A percentile compares a stretch with the other conserved stretches of the same genome.
Conservation (phyloP, 2,113 vertebrate genomes). For the Dascyllus trimaculatus region DNA sequence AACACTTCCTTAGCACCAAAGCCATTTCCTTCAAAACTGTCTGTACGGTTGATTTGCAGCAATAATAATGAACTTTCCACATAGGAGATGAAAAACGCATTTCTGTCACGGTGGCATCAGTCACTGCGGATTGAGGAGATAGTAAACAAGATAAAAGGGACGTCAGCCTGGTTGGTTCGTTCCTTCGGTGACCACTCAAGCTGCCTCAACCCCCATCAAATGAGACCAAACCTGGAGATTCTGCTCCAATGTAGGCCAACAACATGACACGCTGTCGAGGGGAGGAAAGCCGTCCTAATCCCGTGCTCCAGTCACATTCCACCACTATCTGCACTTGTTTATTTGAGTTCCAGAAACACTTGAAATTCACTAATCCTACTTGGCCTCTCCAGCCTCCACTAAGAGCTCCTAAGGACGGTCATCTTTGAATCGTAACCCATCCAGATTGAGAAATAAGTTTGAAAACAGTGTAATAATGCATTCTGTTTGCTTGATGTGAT, state of each 20-base stretch:
- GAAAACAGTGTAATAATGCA: slow-evolving; percentile 9
- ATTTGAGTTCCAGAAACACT: slow-evolving; percentile 73
- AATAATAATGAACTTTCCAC: slow-evolving; percentile 44
- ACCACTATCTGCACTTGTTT: slow-evolving; percentile 75
- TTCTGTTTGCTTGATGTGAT: slow-evolving; percentile 11
- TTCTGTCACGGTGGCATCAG: slow-evolving; percentile 25
- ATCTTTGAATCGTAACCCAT: slow-evolving; percentile 11
- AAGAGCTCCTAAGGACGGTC: slow-evolving; percentile 8
- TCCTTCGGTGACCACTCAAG: slow-evolving; percentile 36
- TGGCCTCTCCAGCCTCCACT: slow-evolving; percentile 45
- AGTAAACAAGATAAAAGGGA: slow-evolving; percentile 54
- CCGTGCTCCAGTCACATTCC: slow-evolving; percentile 72
- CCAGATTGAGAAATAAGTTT: slow-evolving; percentile 24
- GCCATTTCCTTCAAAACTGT: slow-evolving; percentile 48
- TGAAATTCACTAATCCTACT: slow-evolving; percentile 74
- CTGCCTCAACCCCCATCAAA: slow-evolving; percentile 51
- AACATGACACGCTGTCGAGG: slow-evolving; percentile 37
- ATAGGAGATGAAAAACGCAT: slow-evolving; percentile 33
- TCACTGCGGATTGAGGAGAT: slow-evolving; percentile 30
- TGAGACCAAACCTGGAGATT: slow-evolving; percentile 60
- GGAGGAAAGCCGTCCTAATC: slow-evolving; percentile 70
- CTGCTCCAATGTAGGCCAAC: slow-evolving; percentile 68
- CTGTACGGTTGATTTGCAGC: slow-evolving; percentile 52
- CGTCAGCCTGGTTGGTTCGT: slow-evolving; percentile 2
- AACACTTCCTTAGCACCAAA: slow-evolving; percentile 27